phyloP scores from a whole-genome alignment of 2,113 vertebrate genomes.

The Silurus glanis region DNA sequence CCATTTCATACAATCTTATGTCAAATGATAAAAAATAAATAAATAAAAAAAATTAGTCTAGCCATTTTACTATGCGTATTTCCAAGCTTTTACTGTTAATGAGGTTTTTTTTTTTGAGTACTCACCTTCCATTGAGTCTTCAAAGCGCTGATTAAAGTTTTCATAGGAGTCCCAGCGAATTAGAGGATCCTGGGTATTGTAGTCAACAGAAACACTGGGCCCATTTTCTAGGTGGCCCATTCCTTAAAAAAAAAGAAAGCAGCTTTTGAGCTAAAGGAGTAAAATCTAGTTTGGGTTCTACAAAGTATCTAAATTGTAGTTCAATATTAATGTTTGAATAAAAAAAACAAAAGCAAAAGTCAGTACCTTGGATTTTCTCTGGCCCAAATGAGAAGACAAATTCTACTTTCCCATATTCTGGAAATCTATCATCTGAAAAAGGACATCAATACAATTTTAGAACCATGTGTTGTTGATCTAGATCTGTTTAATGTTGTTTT shows the following conservation, averaged over 20 bases:
- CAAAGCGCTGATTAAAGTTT: slow-evolving; percentile 83
- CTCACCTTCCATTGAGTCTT: slow-evolving; percentile 83
- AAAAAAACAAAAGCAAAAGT: neutral
- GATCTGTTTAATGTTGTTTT: neutral
- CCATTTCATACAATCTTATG: neutral
- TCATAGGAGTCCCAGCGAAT: slow-evolving; percentile 98
- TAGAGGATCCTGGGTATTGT: slow-evolving; percentile 91
- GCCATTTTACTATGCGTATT: neutral
- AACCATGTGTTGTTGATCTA: neutral
- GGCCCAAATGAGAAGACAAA: slow-evolving; percentile 97
- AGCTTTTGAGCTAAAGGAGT: neutral
- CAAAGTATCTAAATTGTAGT: neutral
- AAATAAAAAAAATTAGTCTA: no score
- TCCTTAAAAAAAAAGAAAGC: slow-evolving; percentile 71
- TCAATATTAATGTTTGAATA: neutral
- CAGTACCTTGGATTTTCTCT: slow-evolving; percentile 94
- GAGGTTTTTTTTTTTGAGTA: slow-evolving; percentile 8
- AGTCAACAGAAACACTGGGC: slow-evolving; percentile 93
- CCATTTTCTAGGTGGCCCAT: slow-evolving; percentile 95
- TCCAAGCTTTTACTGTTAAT: neutral
- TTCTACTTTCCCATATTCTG: slow-evolving; percentile 96
- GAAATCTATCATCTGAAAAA: slow-evolving; percentile 88
- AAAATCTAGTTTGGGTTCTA: neutral
- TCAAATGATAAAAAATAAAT: no score
- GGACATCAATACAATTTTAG: neutral